Conservation (phyloP, 2,797 vertebrate species). For the Tympanoctomys barrerae region DNA sequence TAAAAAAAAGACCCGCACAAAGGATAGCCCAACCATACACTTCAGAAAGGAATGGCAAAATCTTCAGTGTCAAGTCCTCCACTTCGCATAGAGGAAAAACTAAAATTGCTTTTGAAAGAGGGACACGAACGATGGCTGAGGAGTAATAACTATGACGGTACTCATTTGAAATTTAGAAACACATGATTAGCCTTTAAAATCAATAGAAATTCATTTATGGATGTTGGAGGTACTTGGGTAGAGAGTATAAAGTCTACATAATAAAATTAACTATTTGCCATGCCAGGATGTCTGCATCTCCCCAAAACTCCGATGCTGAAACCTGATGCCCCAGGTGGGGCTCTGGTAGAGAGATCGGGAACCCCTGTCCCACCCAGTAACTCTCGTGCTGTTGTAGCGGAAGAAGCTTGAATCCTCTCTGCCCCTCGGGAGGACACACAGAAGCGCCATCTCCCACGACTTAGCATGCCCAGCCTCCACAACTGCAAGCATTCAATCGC, state of each 20-base stretch:
- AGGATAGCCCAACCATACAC: neutral
- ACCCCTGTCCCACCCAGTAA: neutral
- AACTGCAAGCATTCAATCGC: neutral
- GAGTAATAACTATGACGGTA: neutral
- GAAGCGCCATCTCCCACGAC: neutral
- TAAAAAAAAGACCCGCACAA: neutral
- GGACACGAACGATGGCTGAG: neutral
- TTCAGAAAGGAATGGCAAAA: neutral
- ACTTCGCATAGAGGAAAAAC: neutral
- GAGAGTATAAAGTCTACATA: neutral
- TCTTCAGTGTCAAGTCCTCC: neutral
- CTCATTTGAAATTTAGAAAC: slow-evolving; percentile 3
- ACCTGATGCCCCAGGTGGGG: neutral
- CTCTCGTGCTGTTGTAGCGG: too few relatives aligned
- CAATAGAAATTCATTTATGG: neutral
- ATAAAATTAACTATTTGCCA: neutral
- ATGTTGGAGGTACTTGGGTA: neutral
- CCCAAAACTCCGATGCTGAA: neutral
- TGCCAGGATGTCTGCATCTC: neutral
- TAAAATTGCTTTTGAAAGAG: neutral
- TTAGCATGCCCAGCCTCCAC: neutral
- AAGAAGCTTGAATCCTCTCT: neutral
- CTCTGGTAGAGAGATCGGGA: neutral
- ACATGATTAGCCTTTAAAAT: neutral
- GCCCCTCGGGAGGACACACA: neutral